These are phyloP conservation scores for Aleiodes leptofemur DNA, from an alignment of 2,888 invertebrate genomes.

Conservation along the genomic window DNA sequence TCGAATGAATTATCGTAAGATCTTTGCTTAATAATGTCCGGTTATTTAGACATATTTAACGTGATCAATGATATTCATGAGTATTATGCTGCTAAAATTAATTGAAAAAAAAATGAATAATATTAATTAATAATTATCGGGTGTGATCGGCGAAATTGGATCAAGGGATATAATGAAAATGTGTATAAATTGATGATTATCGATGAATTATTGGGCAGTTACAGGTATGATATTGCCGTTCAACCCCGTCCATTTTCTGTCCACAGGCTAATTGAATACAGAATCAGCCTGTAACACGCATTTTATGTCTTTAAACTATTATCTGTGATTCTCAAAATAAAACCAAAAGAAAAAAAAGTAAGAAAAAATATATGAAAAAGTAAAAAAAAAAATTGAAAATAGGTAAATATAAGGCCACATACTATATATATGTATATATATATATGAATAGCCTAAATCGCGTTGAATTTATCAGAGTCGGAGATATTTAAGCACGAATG, in stretches of 20 bases:
- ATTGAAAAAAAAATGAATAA: neutral
- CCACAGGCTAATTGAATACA: constrained; percentile 37
- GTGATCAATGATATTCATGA: constrained; percentile 3
- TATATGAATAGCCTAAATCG: neutral
- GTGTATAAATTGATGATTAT: constrained; percentile 34
- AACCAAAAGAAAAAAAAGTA: constrained; percentile 13
- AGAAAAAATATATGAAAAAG: neutral
- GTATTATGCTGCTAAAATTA: constrained; percentile 14
- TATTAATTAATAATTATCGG: constrained; percentile 3
- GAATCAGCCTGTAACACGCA: constrained; percentile 16
- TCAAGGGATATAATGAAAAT: neutral
- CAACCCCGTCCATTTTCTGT: constrained; percentile 54
- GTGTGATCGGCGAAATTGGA: neutral
- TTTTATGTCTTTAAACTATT: constrained; percentile 53
- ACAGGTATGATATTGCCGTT: constrained; percentile 49
- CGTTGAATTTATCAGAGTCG: no score
- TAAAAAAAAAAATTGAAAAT: neutral
- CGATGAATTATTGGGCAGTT: constrained; percentile 40
- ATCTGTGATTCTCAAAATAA: constrained; percentile 56
- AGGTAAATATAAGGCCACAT: neutral
- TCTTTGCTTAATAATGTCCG: neutral
- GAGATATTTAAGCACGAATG: no score
- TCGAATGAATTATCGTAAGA: neutral
- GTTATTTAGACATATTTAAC: neutral
- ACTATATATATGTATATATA: neutral